Percentiles rank a stretch among this genome's conserved stretches.
phyloP scores from a whole-genome alignment of 2,797 vertebrate species.

The Cossypha dichroa region DNA sequence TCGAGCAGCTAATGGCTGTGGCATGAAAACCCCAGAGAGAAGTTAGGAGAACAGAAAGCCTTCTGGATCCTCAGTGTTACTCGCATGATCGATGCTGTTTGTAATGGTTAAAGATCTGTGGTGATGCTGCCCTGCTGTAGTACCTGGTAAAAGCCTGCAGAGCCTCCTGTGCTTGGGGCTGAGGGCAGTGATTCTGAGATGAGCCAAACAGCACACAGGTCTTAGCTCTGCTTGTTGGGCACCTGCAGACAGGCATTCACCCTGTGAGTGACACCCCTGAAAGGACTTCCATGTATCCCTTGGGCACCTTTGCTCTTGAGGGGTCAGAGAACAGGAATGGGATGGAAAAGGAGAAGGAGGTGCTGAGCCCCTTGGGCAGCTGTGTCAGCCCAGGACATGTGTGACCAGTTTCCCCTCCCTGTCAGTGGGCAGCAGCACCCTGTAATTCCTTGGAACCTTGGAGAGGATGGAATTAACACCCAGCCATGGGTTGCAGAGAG shows the following conservation, averaged over 20 bases:
- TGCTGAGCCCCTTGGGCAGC: background rate
- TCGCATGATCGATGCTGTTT: slow-evolving; percentile 18
- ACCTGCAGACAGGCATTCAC: background rate
- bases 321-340: background rate
- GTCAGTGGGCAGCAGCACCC: background rate
- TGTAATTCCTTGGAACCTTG: background rate
- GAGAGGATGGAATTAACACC: background rate
- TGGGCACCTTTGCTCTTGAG: background rate
- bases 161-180: background rate
- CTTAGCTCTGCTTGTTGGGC: background rate
- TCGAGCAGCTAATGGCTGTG: background rate
- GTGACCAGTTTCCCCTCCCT: background rate
- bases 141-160: background rate
- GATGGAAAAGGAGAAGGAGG: background rate
- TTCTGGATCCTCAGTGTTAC: background rate
- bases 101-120: slow-evolving; percentile 37
- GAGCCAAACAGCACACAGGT: background rate
- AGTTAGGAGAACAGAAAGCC: slow-evolving; percentile 34
- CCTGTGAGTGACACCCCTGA: background rate
- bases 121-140: slow-evolving; percentile 4
- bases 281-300: fast-evolving
- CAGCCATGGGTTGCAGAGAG: background rate
- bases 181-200: background rate
- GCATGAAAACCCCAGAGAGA: slow-evolving; percentile 48
- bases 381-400: background rate